A percentile compares a stretch with the other conserved stretches of the same genome.
Evolutionary conservation across 2,113 vertebrate species (phyloP).

Genomic region (Camarhynchus parvulus): DNA sequence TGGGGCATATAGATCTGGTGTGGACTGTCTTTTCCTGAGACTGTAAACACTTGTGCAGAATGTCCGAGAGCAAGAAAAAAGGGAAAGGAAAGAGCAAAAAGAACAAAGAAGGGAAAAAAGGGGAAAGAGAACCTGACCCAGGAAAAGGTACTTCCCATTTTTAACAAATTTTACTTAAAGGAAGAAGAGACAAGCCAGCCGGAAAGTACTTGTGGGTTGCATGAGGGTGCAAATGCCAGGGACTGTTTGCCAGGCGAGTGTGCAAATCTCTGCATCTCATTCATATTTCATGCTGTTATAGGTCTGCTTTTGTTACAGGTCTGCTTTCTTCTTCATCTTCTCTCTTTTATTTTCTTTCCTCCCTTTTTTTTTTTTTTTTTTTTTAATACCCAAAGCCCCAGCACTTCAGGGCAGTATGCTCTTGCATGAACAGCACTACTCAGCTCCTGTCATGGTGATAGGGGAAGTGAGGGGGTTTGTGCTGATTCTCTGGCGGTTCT

Average conservation of each 20-base stretch:
- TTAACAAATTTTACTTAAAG: slow-evolving; percentile 66
- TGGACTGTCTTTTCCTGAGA: slow-evolving; percentile 59
- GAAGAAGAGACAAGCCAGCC: slow-evolving; percentile 49
- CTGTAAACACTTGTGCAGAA: slow-evolving; percentile 71
- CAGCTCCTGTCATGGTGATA: neutral
- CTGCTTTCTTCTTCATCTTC: neutral
- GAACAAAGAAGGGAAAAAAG: slow-evolving; percentile 77
- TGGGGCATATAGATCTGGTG: slow-evolving; percentile 67
- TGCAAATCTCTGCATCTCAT: slow-evolving; percentile 47
- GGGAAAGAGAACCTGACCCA: slow-evolving; percentile 76
- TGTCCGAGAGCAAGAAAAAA: slow-evolving; percentile 78
- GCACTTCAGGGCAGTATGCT: neutral
- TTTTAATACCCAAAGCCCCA: neutral
- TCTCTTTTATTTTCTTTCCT: neutral
- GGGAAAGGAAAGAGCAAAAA: slow-evolving; percentile 79
- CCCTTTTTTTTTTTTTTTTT: too few species aligned
- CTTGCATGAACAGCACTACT: neutral
- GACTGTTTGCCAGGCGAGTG: neutral
- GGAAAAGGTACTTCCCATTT: slow-evolving; percentile 73
- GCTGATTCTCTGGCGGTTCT: neutral
- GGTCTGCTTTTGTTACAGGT: slow-evolving; percentile 9
- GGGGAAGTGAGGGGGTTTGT: neutral
- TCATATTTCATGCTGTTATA: slow-evolving; percentile 16
- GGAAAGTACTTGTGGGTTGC: slow-evolving; percentile 32
- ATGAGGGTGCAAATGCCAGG: slow-evolving; percentile 43